Percentiles rank a stretch among this genome's conserved stretches.
phyloP scores from a whole-genome alignment of 2,888 invertebrate genomes.

The Bellardia bayeri region DNA sequence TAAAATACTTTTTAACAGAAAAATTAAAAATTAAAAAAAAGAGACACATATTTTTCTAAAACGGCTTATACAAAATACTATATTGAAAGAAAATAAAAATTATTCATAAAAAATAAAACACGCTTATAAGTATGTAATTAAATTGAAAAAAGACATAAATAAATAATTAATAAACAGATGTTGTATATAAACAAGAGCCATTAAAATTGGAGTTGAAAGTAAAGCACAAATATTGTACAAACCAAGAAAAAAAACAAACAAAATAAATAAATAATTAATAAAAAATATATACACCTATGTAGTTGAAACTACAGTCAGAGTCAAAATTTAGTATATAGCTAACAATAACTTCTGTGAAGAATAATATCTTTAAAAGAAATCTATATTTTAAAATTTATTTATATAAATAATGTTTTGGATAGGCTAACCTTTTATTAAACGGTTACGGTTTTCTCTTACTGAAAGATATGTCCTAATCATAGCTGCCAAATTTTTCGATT shows the following conservation, averaged over 20 bases:
- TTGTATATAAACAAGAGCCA: slow-evolving; percentile 67
- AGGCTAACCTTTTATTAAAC: no score
- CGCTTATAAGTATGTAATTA: slow-evolving; percentile 2
- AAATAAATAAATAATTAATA: background rate
- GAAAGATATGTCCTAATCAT: no score
- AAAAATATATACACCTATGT: background rate
- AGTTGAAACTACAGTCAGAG: background rate
- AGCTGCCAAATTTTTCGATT: no score
- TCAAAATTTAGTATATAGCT: no score
- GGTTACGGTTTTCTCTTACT: no score
- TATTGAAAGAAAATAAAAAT: background rate
- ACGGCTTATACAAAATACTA: slow-evolving; percentile 64
- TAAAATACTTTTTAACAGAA: slow-evolving; percentile 38
- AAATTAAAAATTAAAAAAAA: slow-evolving; percentile 4
- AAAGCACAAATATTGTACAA: slow-evolving; percentile 74
- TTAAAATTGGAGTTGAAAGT: slow-evolving; percentile 71
- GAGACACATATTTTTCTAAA: slow-evolving; percentile 68
- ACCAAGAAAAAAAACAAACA: slow-evolving; percentile 39
- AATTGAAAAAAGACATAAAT: background rate
- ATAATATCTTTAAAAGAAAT: no score
- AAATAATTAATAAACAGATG: slow-evolving; percentile 25
- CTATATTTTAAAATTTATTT: no score
- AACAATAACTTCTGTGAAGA: no score
- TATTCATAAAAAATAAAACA: slow-evolving; percentile 7
- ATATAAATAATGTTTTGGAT: no score